Conservation (phyloP, 2,113 vertebrate species). For the Lampris megalopsis region DNA sequence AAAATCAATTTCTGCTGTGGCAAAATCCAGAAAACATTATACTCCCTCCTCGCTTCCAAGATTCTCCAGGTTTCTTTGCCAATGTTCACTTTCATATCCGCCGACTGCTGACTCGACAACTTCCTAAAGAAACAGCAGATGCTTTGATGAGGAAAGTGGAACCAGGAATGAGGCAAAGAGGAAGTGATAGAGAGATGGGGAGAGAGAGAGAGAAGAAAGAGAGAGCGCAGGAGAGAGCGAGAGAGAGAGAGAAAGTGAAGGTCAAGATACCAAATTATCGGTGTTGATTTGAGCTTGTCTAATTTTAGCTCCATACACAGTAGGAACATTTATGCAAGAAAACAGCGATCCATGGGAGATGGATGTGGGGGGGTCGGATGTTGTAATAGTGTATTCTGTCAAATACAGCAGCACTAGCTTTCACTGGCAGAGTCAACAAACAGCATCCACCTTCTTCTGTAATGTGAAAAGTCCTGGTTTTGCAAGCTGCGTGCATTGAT, state of each 20-base stretch:
- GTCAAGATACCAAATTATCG: not conserved
- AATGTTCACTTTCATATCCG: slow-evolving; percentile 50
- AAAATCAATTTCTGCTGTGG: slow-evolving; percentile 1
- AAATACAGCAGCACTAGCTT: not conserved
- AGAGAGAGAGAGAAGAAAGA: slow-evolving; percentile 29
- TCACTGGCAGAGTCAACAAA: not conserved
- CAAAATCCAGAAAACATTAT: not conserved
- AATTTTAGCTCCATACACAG: slow-evolving; percentile 24
- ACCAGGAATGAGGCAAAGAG: slow-evolving; percentile 22
- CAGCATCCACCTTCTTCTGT: not conserved
- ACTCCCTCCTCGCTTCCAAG: slow-evolving; percentile 8
- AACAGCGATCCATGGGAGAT: not conserved
- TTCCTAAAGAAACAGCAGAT: slow-evolving; percentile 35
- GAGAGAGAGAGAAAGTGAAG: slow-evolving; percentile 7
- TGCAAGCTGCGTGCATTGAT: not conserved
- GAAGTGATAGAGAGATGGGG: slow-evolving; percentile 30
- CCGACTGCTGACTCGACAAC: slow-evolving; percentile 70
- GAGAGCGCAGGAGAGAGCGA: not conserved
- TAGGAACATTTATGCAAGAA: slow-evolving; percentile 25
- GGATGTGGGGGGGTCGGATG: not conserved
- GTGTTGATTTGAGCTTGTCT: slow-evolving; percentile 13
- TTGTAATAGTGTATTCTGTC: not conserved
- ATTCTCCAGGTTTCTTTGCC: slow-evolving; percentile 36
- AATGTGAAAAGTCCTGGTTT: not conserved
- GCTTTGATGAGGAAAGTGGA: slow-evolving; percentile 70